Evolutionary conservation across 2,797 vertebrate genomes (phyloP), one percentile per base, ranked within the genome.

Genomic region (Hozukius guyotensis): DNA sequence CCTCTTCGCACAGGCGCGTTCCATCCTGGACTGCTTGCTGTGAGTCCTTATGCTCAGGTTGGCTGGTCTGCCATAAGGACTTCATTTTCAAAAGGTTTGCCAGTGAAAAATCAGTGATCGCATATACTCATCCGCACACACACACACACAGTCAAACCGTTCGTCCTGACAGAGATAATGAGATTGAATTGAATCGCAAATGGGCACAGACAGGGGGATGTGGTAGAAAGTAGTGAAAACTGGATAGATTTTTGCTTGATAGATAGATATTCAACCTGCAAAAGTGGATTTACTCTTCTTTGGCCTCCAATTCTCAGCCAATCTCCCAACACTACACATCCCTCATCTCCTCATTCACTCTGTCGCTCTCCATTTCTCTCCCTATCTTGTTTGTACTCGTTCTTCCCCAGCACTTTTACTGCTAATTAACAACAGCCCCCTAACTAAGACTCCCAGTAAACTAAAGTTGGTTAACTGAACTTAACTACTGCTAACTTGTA

Each of bases 71-170:
- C 77, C 20, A 24, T 83, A 34, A 76, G 75, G 77, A 77, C 75
- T 81, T 81, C 3, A 82, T 87, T 86, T 87, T 77, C 61, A 86
- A 82, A 83, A 75, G 31, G 63, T 88, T 80, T 80, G 46, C 69
- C 60, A 49, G 74, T 73, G 69, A 75, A 72, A 64, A 63, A 78
- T 53, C 60, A 57, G 29, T 42, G 31, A 84, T 55, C 52, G 27
- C 61, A 72, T 12, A 57, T 14, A 46, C 6, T 10, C 31, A 69
- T 22, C 13, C 13, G 65, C 46, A 57, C 32, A 63, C 32, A 73
- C 63, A 36, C 49, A 53, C 60, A 59, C 62, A 76, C 4, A 68
- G 22, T 60, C 76, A 77, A 75, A 70, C 53, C 2, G 8, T 62
- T 46, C 61, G 25, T 67, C 52, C 66, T 36, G 56, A 75, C 25